Evolutionary conservation across 2,113 vertebrate genomes (phyloP), one percentile per base, ranked within the genome.

Genomic region (Pseudorhombus dupliciocellatus): DNA sequence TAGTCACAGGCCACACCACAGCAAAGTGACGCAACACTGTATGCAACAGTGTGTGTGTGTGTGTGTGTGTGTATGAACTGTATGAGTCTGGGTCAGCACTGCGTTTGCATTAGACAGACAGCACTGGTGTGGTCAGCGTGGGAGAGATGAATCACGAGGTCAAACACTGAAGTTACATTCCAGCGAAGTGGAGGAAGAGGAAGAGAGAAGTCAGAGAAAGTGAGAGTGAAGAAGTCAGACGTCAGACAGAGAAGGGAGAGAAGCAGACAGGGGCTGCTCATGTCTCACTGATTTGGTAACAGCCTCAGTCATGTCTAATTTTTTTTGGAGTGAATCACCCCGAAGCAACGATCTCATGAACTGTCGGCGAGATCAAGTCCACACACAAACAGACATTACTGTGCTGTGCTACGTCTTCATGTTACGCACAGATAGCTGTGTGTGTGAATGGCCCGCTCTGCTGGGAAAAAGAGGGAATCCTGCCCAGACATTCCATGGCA

Each of bases 401-500:
- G 37, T 70, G 70, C 78, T 50, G 76, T 55, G 80, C 72, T 80
- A 68, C 60, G 67, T 86, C 77, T 87, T 85, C 62, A 54, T 75
- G 66, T 64, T 77, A 66, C 58, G 3, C 37, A 82, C 67, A 37
- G 77, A 85, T 79, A 66, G 77, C 21, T 46, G 46, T 50, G 79
- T 84, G 80, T 81, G 76, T 85, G 84, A 89, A 82, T 78, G 73
- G 75, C 85, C 70, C 20, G 14, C 79, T 91, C 86, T 77, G 22
- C 79, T 70, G 84, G 79, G 89, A 78, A 85, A 89, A 86, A 71
- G 61, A 87, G 84, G 85, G 80, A 90, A 79, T 84, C 80, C 70
- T 90, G 89, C 90, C 91, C 88, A 88, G 91, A 90, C 77, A 90
- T 92, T 91, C 91, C 91, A 86, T 72, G 79, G 83, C 87, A 89